These are phyloP conservation scores for Crossocerus cetratus DNA, from an alignment of 2,888 invertebrate species.

Conservation along the genomic window DNA sequence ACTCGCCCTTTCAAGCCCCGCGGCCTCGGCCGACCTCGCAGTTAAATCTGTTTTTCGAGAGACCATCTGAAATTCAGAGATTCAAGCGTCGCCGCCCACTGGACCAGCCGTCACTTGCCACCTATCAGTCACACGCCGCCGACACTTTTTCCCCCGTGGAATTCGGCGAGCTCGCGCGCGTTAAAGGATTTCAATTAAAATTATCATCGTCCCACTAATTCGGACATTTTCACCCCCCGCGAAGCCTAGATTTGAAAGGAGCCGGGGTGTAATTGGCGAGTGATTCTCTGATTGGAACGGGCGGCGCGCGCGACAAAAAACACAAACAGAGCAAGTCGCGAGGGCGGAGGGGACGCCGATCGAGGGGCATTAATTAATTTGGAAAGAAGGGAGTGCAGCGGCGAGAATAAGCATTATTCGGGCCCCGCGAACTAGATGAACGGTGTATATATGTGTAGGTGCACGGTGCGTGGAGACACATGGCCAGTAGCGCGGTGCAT, in stretches of 20 bases:
- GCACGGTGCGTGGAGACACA: conserved; percentile 52
- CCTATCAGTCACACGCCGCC: not conserved
- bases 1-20: not conserved
- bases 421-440: conserved; percentile 12
- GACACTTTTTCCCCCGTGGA: not conserved
- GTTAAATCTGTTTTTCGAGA: conserved; percentile 1
- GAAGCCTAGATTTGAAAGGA: too few relatives aligned
- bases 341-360: not conserved
- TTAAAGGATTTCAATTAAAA: too few relatives aligned
- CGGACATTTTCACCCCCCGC: too few relatives aligned
- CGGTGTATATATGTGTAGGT: conserved; percentile 26
- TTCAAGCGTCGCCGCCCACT: not conserved
- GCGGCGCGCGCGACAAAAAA: too few relatives aligned
- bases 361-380: conserved; percentile 6
- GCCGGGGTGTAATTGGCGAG: too few relatives aligned
- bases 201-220: too few relatives aligned
- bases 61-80: conserved; percentile 5
- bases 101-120: not conserved
- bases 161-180: not conserved
- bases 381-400: not conserved
- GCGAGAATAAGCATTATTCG: conserved; percentile 37
- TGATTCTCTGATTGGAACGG: too few relatives aligned
- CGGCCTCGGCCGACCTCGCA: not conserved
- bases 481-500: too few relatives aligned
- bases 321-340: not conserved